Conservation (phyloP, 1,140 invertebrate genomes). For the Scylla paramamosain region DNA sequence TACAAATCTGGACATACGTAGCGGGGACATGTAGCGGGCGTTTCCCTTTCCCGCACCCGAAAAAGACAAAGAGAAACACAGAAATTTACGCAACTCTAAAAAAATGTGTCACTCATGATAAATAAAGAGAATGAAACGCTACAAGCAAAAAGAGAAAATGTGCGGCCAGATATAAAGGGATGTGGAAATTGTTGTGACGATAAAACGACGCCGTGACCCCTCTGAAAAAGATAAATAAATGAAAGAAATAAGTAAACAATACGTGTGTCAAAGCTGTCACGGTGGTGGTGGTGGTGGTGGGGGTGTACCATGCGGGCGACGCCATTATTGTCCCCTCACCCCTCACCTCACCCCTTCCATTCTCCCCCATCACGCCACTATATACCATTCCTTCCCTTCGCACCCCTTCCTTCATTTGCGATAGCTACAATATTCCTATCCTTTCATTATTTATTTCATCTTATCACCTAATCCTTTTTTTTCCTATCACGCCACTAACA, state of each 20-base stretch:
- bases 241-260: constrained; percentile 24
- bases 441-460: neutral
- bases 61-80: neutral
- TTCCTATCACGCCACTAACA: neutral
- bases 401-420: no score
- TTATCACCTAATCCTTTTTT: neutral
- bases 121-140: neutral
- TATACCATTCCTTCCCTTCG: neutral
- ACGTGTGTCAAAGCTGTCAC: neutral
- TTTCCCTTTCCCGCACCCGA: neutral
- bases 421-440: neutral
- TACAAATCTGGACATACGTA: no score
- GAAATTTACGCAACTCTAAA: neutral
- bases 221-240: neutral
- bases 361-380: neutral
- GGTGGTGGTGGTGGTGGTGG: neutral
- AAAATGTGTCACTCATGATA: neutral
- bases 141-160: neutral
- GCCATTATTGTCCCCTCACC: neutral
- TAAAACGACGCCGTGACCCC: constrained; percentile 16
- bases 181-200: neutral
- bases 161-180: neutral
- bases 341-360: neutral
- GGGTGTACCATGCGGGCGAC: neutral
- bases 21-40: no score